Percentiles rank a stretch among this genome's conserved stretches.
These are phyloP conservation scores for Pollenia amentaria DNA, from an alignment of 2,888 invertebrate species.

Conservation along the genomic window DNA sequence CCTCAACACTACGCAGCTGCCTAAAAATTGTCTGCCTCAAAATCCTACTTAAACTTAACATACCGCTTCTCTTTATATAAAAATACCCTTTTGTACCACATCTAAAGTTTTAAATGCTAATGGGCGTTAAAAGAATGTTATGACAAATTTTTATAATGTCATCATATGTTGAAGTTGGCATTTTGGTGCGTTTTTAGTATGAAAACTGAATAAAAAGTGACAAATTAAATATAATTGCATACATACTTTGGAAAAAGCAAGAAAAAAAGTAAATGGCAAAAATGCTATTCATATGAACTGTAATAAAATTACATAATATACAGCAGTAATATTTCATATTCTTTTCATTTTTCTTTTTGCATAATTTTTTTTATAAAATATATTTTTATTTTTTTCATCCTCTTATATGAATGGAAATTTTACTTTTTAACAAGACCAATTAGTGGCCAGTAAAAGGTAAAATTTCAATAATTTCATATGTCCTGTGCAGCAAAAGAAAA, in stretches of 20 bases:
- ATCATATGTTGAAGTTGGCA: constrained; percentile 49
- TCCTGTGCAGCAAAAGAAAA: constrained; percentile 40
- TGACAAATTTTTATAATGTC: constrained; percentile 66
- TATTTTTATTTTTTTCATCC: constrained; percentile 2
- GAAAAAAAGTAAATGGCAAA: not conserved
- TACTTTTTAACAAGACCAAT: constrained; percentile 56
- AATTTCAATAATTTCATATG: constrained; percentile 40
- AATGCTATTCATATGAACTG: constrained; percentile 38
- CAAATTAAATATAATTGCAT: constrained; percentile 73
- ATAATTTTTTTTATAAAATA: not conserved
- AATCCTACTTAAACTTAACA: not conserved
- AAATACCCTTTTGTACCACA: not conserved
- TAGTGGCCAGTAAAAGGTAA: constrained; percentile 60
- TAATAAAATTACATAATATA: constrained; percentile 44
- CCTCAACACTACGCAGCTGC: too few relatives aligned
- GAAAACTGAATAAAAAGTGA: constrained; percentile 71
- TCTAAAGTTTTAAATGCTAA: constrained; percentile 64
- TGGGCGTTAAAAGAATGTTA: constrained; percentile 65
- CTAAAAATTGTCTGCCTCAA: too few relatives aligned
- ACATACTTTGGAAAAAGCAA: constrained; percentile 12
- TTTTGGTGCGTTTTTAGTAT: constrained; percentile 45
- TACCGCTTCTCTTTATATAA: not conserved
- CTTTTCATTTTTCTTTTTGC: not conserved
- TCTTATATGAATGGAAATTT: constrained; percentile 12
- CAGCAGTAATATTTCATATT: constrained; percentile 34